Base-by-base conservation (phyloP, 2,113 vertebrate species). In the Morone saxatilis region DNA sequence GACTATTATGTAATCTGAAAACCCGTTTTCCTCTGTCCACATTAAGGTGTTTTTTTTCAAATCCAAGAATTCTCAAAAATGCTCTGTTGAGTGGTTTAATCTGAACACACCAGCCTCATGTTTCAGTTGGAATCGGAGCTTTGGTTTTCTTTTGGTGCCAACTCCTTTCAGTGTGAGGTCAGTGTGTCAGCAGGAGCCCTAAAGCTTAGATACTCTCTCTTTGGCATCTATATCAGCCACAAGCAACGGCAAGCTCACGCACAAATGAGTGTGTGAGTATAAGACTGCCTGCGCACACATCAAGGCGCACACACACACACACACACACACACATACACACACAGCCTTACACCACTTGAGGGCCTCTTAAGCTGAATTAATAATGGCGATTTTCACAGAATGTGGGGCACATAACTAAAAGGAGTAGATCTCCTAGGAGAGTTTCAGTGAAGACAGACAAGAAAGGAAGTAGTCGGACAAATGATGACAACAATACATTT, bases 321-420 rank as follows among this genome's bases (percentile, higher is more conserved):
- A 41, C 41, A 41, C 0, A n/a, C 31, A 19, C 45, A 17, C 43
- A 41, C 59, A 81, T 56, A 41, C 41, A 41, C 0, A 31, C 31
- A 31, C 31, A 73, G n/a, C 11, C 56, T 41, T 8, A 62, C 66
- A 84, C 53, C 59, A 73, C 67, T 85, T 60, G 50, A 73, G 74
- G 71, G 69, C 51, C 63, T 78, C 74, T 89, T 62, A 61, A 83
- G 36, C 19, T 90, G 70, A 93, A 93, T 88, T 90, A 92, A 90
- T 86, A 76, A 86, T 83, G 70, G 73, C 1, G 22, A 71, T 84
- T 72, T 84, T 78, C 38, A 59, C 59, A 78, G 61, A 89, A 91
- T 90, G 48, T 86, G 80, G 80, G 79, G 47, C 88, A 91, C 71
- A 63, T 31, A 63, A 43, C 48, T 31, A 4, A 25, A 14, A 68